Conservation (phyloP, 2,113 vertebrate species). For the Paramisgurnus dabryanus region DNA sequence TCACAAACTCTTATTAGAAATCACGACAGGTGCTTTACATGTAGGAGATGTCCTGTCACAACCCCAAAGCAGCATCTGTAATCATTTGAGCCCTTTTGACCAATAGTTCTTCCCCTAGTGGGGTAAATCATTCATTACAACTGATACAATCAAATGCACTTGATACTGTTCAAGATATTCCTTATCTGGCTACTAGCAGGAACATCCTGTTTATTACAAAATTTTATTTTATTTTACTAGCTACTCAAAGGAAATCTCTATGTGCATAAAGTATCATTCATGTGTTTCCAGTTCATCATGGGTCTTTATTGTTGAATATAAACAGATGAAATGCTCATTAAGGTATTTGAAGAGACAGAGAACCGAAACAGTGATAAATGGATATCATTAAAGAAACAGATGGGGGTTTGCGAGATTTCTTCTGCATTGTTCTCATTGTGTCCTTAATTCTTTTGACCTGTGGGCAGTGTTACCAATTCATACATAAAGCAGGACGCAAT, state of each 20-base stretch:
- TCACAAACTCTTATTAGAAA: not conserved
- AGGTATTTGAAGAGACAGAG: not conserved
- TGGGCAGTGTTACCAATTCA: constrained; percentile 9
- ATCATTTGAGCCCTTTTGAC: constrained; percentile 16
- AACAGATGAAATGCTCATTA: constrained; percentile 10
- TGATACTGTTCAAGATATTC: not conserved
- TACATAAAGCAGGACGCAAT: constrained; percentile 5
- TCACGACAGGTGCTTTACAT: not conserved
- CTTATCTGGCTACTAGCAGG: not conserved
- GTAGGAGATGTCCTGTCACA: not conserved
- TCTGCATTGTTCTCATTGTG: constrained; percentile 10
- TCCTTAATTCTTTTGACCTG: constrained; percentile 30
- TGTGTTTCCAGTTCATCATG: no score
- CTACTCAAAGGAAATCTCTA: no score
- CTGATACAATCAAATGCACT: constrained; percentile 14
- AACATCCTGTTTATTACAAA: not conserved
- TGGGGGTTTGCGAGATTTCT: not conserved
- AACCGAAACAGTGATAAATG: constrained; percentile 15
- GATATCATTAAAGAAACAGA: constrained; percentile 23
- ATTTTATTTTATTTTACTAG: not conserved
- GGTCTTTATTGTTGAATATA: not conserved
- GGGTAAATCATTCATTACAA: constrained; percentile 31
- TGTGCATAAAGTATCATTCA: no score
- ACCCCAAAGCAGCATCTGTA: constrained; percentile 15
- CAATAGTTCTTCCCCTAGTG: constrained; percentile 27